Evolutionary conservation across 1,140 invertebrate genomes (phyloP), one percentile per base, ranked within the genome.

Genomic region (Heliconius himera): DNA sequence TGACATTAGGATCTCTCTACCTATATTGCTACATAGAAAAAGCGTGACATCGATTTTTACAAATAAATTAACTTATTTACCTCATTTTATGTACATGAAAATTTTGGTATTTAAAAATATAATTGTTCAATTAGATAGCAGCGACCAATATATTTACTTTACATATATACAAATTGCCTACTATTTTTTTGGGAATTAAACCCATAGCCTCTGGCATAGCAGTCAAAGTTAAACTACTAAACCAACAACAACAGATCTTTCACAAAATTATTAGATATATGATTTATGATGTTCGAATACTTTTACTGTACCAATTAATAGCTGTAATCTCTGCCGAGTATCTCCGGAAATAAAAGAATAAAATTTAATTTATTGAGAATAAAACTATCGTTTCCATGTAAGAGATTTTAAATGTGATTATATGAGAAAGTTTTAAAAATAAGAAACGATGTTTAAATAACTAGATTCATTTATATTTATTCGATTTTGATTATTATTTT

Each of bases 301-400:
- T 66, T 66, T 66, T 66, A 66, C 29, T 29, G n/a, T 66, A 66
- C 26, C 3, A 29, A 66, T 60, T 60, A 60, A 60, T 60, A 22
- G 5, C 2, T 22, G 26, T 66, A 66, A 26, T 26, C 60, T 66
- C 26, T 22, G 11, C 56, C 56, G 26, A 66, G 60, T 26, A 66
- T 16, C 9, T 16, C 60, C 60, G 60, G 60, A 66, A 66, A 66
- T 9, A 66, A 26, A 29, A 66, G 22, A 66, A 29, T 66, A 66
- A 66, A 56, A 66, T 66, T 29, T 29, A 18, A 66, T 66, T 66
- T 66, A 66, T 66, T 66, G 26, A 66, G 22, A 29, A 66, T 66
- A 29, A 60, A 60, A 66, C 26, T 66, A 66, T 16, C 20, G n/a
- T 56, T 66, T 26, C 13, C n/a, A n/a, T n/a, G n/a, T 26, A 29